phyloP scores from a whole-genome alignment of 1,140 invertebrate species.

The Pachyrhynchus sulphureomaculatus region DNA sequence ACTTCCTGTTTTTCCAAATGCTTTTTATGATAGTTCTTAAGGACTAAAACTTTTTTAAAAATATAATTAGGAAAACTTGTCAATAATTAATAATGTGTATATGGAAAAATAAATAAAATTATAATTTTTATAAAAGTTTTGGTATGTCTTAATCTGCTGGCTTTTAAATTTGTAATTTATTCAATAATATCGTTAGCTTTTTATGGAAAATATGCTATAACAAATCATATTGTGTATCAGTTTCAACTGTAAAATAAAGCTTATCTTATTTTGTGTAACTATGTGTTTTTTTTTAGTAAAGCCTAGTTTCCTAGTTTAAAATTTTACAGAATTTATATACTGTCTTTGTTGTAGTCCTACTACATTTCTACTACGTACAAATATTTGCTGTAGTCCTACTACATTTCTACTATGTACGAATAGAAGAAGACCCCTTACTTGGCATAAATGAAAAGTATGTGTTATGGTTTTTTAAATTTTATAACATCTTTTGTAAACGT shows the following conservation, averaged over 20 bases:
- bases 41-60: conserved; percentile 14
- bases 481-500: too few relatives aligned
- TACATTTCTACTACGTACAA: too few relatives aligned
- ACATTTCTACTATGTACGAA: too few relatives aligned
- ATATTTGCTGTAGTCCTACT: too few relatives aligned
- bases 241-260: conserved; percentile 51
- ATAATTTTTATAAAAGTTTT: conserved; percentile 25
- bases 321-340: too few relatives aligned
- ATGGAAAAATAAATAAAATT: too few relatives aligned
- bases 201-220: conserved; percentile 48
- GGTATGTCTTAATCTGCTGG: conserved; percentile 8
- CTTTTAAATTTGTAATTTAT: conserved; percentile 29
- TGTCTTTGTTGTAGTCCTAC: too few relatives aligned
- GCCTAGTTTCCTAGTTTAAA: neutral
- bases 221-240: conserved; percentile 40
- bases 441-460: too few relatives aligned
- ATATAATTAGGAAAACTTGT: conserved; percentile 10
- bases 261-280: conserved; percentile 53
- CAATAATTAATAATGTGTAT: conserved; percentile 12
- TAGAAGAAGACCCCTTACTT: too few relatives aligned
- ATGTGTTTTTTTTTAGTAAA: conserved; percentile 13
- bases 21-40: conserved; percentile 21
- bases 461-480: too few relatives aligned
- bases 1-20: neutral
- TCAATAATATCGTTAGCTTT: conserved; percentile 46